phyloP scores from a whole-genome alignment of 2,113 vertebrate genomes.

The Bubo blakistoni region DNA sequence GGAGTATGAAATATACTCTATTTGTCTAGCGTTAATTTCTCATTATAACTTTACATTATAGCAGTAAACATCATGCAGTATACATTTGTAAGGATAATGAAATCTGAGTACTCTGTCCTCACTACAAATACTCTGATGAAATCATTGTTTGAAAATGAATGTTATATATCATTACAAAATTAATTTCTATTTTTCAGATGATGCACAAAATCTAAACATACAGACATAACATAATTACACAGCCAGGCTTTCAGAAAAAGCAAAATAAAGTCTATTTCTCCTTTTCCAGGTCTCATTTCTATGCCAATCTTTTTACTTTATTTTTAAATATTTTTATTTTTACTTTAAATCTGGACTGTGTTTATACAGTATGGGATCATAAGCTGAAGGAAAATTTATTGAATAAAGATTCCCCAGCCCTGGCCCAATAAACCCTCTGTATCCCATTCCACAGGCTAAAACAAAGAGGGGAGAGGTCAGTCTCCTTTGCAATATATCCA shows the following conservation, averaged over 20 bases:
- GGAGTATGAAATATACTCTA: not conserved
- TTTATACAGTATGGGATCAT: not conserved
- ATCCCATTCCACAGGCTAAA: not conserved
- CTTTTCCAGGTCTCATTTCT: not conserved
- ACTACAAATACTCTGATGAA: conserved; percentile 6
- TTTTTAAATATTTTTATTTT: not conserved
- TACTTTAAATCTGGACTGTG: not conserved
- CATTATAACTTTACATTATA: not conserved
- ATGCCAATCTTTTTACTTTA: not conserved
- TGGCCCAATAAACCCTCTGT: not conserved
- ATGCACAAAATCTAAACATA: not conserved
- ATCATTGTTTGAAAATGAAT: not conserved
- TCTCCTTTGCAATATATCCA: not conserved
- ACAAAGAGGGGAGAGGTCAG: not conserved
- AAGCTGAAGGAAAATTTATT: not conserved
- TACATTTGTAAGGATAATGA: not conserved
- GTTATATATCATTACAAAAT: not conserved
- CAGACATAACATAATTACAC: not conserved
- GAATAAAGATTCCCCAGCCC: not conserved
- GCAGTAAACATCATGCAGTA: conserved; percentile 23
- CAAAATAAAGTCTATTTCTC: not conserved
- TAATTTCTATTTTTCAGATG: not conserved
- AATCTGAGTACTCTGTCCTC: not conserved
- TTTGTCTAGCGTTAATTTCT: not conserved
- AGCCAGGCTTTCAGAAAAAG: not conserved